phyloP scores from a whole-genome alignment of 1,140 invertebrate species.

The Epicauta chinensis region DNA sequence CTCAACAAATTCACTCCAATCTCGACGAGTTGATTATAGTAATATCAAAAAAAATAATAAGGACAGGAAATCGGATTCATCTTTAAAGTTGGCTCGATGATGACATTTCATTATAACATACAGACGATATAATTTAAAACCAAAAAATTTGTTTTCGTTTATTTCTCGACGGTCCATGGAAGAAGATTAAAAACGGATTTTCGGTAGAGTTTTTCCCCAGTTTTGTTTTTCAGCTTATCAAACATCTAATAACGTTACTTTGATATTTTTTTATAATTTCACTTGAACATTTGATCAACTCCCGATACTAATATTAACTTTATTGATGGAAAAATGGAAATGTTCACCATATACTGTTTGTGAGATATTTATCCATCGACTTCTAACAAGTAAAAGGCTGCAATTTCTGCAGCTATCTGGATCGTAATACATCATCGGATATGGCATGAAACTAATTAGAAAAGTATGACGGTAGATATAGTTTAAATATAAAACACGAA shows the following conservation, averaged over 20 bases:
- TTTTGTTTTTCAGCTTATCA: not conserved
- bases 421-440: no score
- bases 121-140: no score
- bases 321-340: constrained; percentile 11
- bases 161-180: no score
- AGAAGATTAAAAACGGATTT: no score
- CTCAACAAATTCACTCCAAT: not conserved
- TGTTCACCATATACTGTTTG: constrained; percentile 1
- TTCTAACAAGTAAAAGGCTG: no score
- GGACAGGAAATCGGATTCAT: not conserved
- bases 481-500: constrained; percentile 28
- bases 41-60: not conserved
- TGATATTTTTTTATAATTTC: constrained; percentile 4
- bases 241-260: not conserved
- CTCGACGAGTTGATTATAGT: not conserved
- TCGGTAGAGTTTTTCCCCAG: no score
- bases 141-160: no score
- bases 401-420: no score
- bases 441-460: constrained; percentile 24
- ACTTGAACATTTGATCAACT: not conserved
- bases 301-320: constrained; percentile 6
- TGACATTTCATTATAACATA: no score
- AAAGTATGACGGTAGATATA: constrained; percentile 22
- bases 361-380: no score
- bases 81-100: no score